Evolutionary conservation across 2,113 vertebrate species (phyloP), one percentile per base, ranked within the genome.

Genomic region (Rana temporaria): DNA sequence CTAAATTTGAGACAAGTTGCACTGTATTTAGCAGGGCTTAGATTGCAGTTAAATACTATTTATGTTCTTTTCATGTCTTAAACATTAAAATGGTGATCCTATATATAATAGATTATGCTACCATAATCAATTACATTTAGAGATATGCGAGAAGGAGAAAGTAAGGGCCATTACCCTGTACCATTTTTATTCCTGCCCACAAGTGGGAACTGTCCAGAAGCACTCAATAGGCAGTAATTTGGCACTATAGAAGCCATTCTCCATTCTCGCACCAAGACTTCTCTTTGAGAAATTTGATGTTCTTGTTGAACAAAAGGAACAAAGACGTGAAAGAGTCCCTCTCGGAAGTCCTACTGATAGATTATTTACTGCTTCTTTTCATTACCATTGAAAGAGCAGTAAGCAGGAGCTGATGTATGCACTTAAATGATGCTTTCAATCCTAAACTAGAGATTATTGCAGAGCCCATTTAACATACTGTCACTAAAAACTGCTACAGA

Each of bases 291-390:
- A 3, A 48, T 12, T 30, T 56, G 62, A 22, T 57, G 24, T 67
- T 26, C 24, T 30, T 4, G 53, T 16, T 20, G 12, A 34, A 59
- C 17, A 68, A 65, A 79, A 42, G 53, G 53, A 22, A 57, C 64
- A 68, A 56, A 57, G 52, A 42, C 4, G 6, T 34, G 42, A 68
- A 38, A 20, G 42, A 22, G 24, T 57, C 77, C 26, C 53, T 57
- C 17, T 66, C 18, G 76, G 77, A 79, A 79, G n/a, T 68, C 53
- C 52, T 22, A 59, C 26, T 68, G 64, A 79, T 53, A 68, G 20
- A 56, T 53, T 38, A 68, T 79, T 56, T 68, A 79, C 52, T 1
- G 52, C 64, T 57, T 79, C 77, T 79, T 79, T 79, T 79, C 64
- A 67, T 68, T 18, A 17, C 2, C 30, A 79, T 55, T 79, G 30